phyloP scores from a whole-genome alignment of 2,888 invertebrate species.

The Cordilura impudica region DNA sequence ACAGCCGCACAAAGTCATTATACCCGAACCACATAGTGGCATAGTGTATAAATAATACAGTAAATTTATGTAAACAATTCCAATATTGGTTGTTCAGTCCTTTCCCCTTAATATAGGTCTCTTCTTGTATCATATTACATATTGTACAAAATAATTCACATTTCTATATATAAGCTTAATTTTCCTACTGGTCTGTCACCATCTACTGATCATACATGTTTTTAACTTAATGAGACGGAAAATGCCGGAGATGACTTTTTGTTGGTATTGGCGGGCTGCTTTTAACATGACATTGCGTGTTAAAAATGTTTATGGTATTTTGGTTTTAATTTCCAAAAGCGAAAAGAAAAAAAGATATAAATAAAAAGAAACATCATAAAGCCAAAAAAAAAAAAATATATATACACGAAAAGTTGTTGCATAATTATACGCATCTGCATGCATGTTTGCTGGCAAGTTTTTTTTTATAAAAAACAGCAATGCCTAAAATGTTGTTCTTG shows the following conservation, averaged over 20 bases:
- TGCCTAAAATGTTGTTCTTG: conserved; percentile 16
- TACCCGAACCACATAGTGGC: no score
- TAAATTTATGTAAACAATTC: no score
- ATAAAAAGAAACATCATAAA: conserved; percentile 39
- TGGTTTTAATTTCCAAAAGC: conserved; percentile 5
- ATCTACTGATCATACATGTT: conserved; percentile 7
- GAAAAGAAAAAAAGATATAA: not conserved
- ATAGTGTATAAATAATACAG: no score
- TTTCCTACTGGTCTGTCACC: not conserved
- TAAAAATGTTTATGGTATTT: conserved; percentile 1
- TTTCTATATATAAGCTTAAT: no score
- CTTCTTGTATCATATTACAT: no score
- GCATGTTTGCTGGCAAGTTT: conserved; percentile 30
- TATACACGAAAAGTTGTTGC: conserved; percentile 58
- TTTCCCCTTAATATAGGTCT: no score
- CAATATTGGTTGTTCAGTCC: no score
- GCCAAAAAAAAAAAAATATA: conserved; percentile 52
- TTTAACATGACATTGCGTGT: conserved; percentile 45
- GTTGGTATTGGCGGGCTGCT: conserved; percentile 34
- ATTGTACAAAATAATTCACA: no score
- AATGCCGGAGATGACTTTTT: conserved; percentile 6
- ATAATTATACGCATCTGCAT: conserved; percentile 57
- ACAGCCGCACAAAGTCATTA: no score
- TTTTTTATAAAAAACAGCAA: conserved; percentile 36
- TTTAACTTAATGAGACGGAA: not conserved